Evolutionary conservation across 2,113 vertebrate species (phyloP), one percentile per base, ranked within the genome.

Genomic region (Gallinago jamesoni): DNA sequence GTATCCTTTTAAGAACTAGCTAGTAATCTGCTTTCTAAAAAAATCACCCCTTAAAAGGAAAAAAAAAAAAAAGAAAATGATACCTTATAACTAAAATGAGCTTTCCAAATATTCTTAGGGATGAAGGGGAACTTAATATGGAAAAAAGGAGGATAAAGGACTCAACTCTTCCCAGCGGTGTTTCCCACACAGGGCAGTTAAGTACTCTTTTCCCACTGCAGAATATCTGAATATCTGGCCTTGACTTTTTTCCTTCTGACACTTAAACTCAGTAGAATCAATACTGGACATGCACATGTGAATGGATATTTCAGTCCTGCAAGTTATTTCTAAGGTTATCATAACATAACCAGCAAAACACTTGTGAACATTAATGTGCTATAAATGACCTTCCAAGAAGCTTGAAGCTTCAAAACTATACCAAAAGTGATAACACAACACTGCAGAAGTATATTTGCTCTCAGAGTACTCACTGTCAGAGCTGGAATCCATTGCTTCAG

Each of bases 221-320:
- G 35, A 62, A 57, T 21, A 73, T 48, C 21, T 69, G 28, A 79
- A 70, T 22, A 30, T 3, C 47, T 30, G 12, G 20, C 5, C 24
- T 52, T 78, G 41, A 30, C 0, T 0, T 66, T 72, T 82, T 92
- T 50, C 30, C 73, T 73, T 89, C 63, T 81, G 50, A 47, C 28
- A 24, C 16, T 73, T 50, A 62, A 63, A 45, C 24, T 39, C 19
- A 16, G 17, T n/a, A 60, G 33, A 73, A 73, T 64, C 28, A 52
- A 23, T 43, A 17, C 33, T 69, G 63, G 28, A n/a, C 22, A 47
- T 0, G 1, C 33, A 8, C 6, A 52, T 11, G 27, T 5, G 1
- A 83, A 86, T 10, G 12, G 55, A 7, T 81, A 39, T 75, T 91
- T 84, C 45, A 87, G 28, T 6, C 3, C 24, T 56, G 9, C 10